phyloP scores from a whole-genome alignment of 2,797 vertebrate genomes.

The Dendrocincla tyrannina region DNA sequence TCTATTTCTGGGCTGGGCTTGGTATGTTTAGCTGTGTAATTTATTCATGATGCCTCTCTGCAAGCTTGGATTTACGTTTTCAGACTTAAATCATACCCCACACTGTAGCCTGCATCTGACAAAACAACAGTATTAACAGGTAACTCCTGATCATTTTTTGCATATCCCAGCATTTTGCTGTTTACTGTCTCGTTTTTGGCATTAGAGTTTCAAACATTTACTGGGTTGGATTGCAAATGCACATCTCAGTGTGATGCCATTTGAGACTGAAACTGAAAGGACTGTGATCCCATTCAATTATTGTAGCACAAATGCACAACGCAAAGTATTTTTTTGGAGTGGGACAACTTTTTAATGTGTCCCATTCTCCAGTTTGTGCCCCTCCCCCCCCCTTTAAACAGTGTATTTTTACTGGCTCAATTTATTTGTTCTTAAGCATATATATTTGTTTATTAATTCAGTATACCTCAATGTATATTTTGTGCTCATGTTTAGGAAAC shows the following conservation, averaged over 20 bases:
- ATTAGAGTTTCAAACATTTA: background rate
- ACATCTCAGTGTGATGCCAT: background rate
- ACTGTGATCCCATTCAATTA: background rate
- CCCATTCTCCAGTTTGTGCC: background rate
- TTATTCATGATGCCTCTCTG: background rate
- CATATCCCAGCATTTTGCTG: background rate
- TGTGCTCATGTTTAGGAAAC: background rate
- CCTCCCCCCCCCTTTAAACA: rapidly evolving
- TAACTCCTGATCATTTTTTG: background rate
- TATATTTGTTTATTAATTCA: background rate
- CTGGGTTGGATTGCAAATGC: background rate
- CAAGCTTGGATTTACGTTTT: constrained; percentile 4
- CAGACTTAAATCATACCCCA: background rate
- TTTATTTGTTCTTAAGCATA: background rate
- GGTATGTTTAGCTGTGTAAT: constrained; percentile 9
- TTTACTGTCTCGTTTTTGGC: background rate
- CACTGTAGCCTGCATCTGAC: background rate
- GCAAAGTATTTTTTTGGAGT: background rate
- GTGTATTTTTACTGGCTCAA: background rate
- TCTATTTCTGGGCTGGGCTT: background rate
- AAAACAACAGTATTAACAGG: background rate
- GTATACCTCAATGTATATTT: background rate
- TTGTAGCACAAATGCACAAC: background rate
- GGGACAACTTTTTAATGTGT: background rate
- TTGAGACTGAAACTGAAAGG: background rate